Evolutionary conservation across 2,113 vertebrate genomes (phyloP).

Genomic region (Pangasianodon hypophthalmus): DNA sequence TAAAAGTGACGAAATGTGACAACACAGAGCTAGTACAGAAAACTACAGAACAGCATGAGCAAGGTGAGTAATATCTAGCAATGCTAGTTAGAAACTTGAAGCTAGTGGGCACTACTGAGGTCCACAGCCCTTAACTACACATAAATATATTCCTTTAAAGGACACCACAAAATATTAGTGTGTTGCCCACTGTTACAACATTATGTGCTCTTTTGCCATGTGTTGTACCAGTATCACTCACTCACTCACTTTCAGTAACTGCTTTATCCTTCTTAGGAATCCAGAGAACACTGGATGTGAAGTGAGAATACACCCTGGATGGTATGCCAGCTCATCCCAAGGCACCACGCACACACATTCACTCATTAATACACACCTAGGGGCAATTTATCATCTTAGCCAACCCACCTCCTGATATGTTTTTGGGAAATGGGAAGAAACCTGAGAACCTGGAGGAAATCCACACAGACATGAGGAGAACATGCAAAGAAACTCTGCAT

Average conservation of each 20-base stretch:
- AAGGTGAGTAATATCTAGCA: not conserved
- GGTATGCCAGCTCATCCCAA: not conserved
- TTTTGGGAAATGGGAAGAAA: not conserved
- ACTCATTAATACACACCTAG: not conserved
- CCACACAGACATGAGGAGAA: not conserved
- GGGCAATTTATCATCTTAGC: not conserved
- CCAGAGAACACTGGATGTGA: not conserved
- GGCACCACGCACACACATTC: not conserved
- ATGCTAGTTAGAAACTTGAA: not conserved
- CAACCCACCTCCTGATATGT: not conserved
- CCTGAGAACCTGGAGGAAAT: not conserved
- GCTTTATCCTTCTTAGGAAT: not conserved
- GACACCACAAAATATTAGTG: not conserved
- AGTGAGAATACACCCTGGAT: not conserved
- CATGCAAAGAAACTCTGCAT: not conserved
- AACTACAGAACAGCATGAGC: not conserved
- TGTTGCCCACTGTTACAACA: not conserved
- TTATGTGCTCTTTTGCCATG: not conserved
- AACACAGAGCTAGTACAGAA: not conserved
- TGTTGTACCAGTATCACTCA: not conserved
- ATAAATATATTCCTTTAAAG: not conserved
- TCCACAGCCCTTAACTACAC: too few species aligned
- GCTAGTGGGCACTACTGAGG: not conserved
- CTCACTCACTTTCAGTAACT: not conserved
- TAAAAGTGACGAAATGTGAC: too few species aligned